These are phyloP conservation scores for Oceanodroma leucorhoa DNA, from an alignment of 2,797 vertebrate species.

Conservation along the genomic window DNA sequence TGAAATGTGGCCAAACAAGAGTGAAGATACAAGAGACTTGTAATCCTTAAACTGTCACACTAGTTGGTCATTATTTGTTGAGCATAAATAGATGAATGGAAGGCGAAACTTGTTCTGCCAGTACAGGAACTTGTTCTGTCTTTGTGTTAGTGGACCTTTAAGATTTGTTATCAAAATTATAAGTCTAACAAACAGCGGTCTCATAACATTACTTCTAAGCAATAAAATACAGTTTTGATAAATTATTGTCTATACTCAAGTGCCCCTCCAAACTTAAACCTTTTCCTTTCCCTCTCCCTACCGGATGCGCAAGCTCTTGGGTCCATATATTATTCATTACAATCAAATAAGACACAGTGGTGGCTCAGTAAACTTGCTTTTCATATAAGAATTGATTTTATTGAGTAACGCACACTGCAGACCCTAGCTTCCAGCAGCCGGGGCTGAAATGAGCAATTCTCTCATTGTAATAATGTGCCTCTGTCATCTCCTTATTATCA, in stretches of 20 bases:
- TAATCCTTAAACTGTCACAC: background rate
- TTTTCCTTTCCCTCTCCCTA: constrained; percentile 46
- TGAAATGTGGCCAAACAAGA: background rate
- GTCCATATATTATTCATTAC: constrained; percentile 97
- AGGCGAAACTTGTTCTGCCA: background rate
- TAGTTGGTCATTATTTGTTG: background rate
- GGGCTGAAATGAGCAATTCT: constrained; percentile 98
- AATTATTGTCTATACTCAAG: constrained; percentile 70
- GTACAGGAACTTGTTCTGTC: background rate
- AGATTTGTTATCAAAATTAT: constrained; percentile 49
- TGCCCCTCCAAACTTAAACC: constrained; percentile 75
- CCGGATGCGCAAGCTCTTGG: constrained; percentile 58
- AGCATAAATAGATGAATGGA: constrained; percentile 12
- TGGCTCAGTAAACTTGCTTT: constrained; percentile 93
- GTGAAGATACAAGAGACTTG: background rate
- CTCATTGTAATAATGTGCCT: constrained; percentile 99
- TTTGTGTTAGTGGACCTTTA: constrained; percentile 4
- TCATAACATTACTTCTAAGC: constrained; percentile 69
- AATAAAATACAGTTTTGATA: constrained; percentile 74
- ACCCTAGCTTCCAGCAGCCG: constrained; percentile 86
- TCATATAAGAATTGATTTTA: constrained; percentile 95
- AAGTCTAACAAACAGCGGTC: constrained; percentile 48
- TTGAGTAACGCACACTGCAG: constrained; percentile 88
- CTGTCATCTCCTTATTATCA: constrained; percentile 99
- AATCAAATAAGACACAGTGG: constrained; percentile 96